phyloP scores from a whole-genome alignment of 2,888 invertebrate genomes.

The Plebejus anna region DNA sequence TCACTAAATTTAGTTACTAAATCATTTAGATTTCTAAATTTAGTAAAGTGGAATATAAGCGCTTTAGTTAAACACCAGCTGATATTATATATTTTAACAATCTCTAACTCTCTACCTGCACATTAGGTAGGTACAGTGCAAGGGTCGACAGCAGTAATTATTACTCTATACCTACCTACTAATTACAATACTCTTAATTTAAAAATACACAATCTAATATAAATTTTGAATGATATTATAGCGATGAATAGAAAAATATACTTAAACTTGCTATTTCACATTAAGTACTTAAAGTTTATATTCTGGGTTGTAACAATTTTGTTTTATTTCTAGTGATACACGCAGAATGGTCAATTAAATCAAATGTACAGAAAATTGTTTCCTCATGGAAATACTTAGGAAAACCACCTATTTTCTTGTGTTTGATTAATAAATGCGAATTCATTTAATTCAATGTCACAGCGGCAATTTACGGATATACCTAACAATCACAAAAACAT shows the following conservation, averaged over 20 bases:
- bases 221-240: too few species aligned
- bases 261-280: too few species aligned
- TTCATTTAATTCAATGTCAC: not conserved
- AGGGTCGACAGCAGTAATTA: not conserved
- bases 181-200: too few species aligned
- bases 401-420: not conserved
- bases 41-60: too few species aligned
- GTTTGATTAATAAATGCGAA: conserved; percentile 8
- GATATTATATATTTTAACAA: not conserved
- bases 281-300: too few species aligned
- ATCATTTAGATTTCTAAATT: too few species aligned
- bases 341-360: not conserved
- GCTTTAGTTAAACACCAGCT: not conserved
- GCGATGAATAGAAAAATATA: too few species aligned
- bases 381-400: not conserved
- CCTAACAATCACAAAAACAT: conserved; percentile 7
- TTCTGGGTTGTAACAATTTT: not conserved
- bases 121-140: not conserved
- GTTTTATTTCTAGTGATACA: not conserved
- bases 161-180: not conserved
- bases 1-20: too few species aligned
- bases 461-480: not conserved
- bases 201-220: too few species aligned
- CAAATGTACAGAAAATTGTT: not conserved
- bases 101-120: not conserved